Conservation (phyloP, 2,797 vertebrate species). For the Crenuchus spilurus region DNA sequence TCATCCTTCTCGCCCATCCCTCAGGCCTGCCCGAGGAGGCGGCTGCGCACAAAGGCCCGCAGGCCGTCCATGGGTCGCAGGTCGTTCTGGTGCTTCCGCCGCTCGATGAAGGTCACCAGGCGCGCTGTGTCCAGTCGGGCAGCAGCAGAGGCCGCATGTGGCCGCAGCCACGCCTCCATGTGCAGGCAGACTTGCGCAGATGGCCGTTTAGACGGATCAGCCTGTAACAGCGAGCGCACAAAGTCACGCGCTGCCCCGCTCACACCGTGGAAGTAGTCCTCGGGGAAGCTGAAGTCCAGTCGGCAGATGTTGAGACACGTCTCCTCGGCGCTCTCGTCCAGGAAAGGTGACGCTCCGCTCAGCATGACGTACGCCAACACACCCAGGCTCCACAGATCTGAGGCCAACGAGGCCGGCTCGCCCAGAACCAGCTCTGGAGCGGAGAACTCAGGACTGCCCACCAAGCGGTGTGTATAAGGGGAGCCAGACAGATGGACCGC, state of each 20-base stretch:
- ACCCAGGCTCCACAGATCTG: constrained; percentile 94
- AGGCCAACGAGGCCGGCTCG: constrained; percentile 89
- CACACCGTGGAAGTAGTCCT: constrained; percentile 93
- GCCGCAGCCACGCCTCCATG: constrained; percentile 90
- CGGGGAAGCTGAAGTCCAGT: constrained; percentile 97
- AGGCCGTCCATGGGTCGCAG: constrained; percentile 91
- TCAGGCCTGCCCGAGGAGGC: constrained; percentile 88
- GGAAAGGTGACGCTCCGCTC: constrained; percentile 96
- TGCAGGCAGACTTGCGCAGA: constrained; percentile 87
- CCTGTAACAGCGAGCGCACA: constrained; percentile 86
- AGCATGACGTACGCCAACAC: constrained; percentile 96
- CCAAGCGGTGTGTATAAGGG: constrained; percentile 88
- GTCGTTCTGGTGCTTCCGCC: constrained; percentile 97
- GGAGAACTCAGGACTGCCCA: constrained; percentile 96
- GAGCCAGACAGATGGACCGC: constrained; percentile 89
- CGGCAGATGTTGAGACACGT: constrained; percentile 98
- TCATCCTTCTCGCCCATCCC: background rate
- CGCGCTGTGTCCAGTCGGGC: constrained; percentile 89
- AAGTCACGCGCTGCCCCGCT: constrained; percentile 93
- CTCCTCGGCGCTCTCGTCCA: constrained; percentile 96
- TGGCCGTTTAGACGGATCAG: constrained; percentile 85
- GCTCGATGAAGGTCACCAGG: constrained; percentile 94
- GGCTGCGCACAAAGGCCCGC: constrained; percentile 90
- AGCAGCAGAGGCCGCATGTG: constrained; percentile 64
- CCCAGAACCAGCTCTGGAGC: constrained; percentile 95